Evolutionary conservation across 2,888 invertebrate genomes (phyloP).

Genomic region (Drosophila flavopinicola): DNA sequence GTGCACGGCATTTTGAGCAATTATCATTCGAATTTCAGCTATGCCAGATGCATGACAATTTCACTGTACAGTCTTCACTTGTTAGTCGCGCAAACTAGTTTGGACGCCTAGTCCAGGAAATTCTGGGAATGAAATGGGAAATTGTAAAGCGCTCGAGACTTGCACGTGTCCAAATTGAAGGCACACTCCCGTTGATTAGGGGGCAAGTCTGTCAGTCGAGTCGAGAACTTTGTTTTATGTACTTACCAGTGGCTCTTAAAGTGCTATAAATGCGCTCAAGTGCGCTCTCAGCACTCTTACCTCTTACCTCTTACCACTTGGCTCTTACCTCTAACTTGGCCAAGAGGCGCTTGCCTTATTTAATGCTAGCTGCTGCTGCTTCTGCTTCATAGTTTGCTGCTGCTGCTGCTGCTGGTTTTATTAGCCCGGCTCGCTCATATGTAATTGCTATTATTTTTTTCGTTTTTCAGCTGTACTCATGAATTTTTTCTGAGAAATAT

Average conservation of each 20-base stretch:
- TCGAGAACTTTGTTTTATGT: slow-evolving; percentile 50
- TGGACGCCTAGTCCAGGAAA: slow-evolving; percentile 43
- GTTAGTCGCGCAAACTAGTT: slow-evolving; percentile 60
- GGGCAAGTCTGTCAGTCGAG: not conserved
- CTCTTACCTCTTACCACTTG: slow-evolving; percentile 4
- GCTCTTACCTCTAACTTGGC: slow-evolving; percentile 24
- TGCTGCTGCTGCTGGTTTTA: slow-evolving; percentile 49
- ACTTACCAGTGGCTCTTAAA: slow-evolving; percentile 60
- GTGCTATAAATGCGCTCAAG: slow-evolving; percentile 66
- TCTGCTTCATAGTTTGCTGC: not conserved
- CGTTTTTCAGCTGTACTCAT: slow-evolving; percentile 17
- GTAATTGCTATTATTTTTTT: slow-evolving; percentile 75
- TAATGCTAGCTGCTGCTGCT: not conserved
- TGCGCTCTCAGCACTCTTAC: slow-evolving; percentile 16
- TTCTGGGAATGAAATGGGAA: slow-evolving; percentile 67
- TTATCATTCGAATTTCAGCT: slow-evolving; percentile 32
- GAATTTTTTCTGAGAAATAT: slow-evolving; percentile 58
- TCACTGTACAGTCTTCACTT: not conserved
- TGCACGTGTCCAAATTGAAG: slow-evolving; percentile 76
- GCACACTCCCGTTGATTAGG: slow-evolving; percentile 48
- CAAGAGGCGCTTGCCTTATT: slow-evolving; percentile 39
- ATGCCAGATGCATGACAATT: slow-evolving; percentile 48
- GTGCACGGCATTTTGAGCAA: slow-evolving; percentile 65
- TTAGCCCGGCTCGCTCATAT: slow-evolving; percentile 47
- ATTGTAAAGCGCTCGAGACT: slow-evolving; percentile 48